Conservation (phyloP, 2,888 invertebrate species). For the Dermolepida albohirtum region DNA sequence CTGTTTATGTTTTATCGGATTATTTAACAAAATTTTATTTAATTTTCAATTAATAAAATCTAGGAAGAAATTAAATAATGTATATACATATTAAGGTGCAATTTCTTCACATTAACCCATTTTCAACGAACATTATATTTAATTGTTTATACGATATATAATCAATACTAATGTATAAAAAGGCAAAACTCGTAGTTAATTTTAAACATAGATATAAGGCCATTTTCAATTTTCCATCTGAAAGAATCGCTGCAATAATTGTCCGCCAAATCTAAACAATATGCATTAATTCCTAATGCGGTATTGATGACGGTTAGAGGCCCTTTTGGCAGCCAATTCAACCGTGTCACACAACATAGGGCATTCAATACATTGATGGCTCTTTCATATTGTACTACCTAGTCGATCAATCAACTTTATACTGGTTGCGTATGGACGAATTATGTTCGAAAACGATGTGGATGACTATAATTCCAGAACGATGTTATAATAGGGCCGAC, state of each 20-base stretch:
- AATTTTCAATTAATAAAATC: too few relatives aligned
- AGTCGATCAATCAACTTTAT: conserved; percentile 60
- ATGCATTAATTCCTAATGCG: conserved; percentile 59
- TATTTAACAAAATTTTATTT: too few relatives aligned
- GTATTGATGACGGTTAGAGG: conserved; percentile 57
- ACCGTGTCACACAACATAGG: conserved; percentile 57
- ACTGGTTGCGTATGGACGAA: conserved; percentile 36
- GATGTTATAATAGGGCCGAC: conserved; percentile 59
- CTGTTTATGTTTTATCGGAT: too few relatives aligned
- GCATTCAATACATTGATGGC: conserved; percentile 61
- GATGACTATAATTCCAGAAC: conserved; percentile 46
- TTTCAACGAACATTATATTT: too few relatives aligned
- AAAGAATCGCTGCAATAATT: conserved; percentile 40
- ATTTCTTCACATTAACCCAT: too few relatives aligned
- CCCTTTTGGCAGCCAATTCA: conserved; percentile 59
- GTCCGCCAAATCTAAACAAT: conserved; percentile 50
- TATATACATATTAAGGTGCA: too few relatives aligned
- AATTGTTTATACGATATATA: too few relatives aligned
- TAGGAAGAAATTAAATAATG: too few relatives aligned
- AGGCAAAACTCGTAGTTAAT: neutral
- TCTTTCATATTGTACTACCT: conserved; percentile 56
- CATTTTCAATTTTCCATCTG: conserved; percentile 21
- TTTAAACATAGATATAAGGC: neutral
- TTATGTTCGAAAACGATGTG: conserved; percentile 29
- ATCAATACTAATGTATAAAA: neutral